Evolutionary conservation across 2,888 invertebrate species (phyloP).

Genomic region (Leptarthrus brevirostris): DNA sequence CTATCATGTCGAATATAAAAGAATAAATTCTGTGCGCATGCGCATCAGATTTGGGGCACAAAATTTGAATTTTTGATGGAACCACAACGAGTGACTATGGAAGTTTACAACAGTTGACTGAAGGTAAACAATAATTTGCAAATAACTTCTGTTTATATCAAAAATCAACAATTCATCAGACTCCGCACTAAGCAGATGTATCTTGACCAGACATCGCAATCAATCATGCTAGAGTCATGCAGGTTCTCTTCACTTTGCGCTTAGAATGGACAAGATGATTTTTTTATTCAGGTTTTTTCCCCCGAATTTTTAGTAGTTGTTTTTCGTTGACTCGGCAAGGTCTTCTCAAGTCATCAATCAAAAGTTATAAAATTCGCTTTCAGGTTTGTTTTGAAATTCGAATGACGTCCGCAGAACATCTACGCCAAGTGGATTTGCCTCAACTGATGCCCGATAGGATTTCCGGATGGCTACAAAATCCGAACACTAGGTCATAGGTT

Average conservation of each 20-base stretch:
- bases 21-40: too few relatives aligned
- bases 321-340: slow-evolving; percentile 38
- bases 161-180: neutral
- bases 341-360: slow-evolving; percentile 42
- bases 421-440: slow-evolving; percentile 1
- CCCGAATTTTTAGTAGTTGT: slow-evolving; percentile 11
- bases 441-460: neutral
- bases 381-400: slow-evolving; percentile 35
- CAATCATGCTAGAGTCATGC: slow-evolving; percentile 41
- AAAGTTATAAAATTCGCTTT: slow-evolving; percentile 42
- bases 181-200: neutral
- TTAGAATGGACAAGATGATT: slow-evolving; percentile 23
- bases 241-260: slow-evolving; percentile 41
- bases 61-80: too few relatives aligned
- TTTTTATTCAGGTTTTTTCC: neutral
- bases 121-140: slow-evolving; percentile 2
- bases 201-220: slow-evolving; percentile 32
- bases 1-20: too few relatives aligned
- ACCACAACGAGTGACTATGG: too few relatives aligned
- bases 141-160: neutral
- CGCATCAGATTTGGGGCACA: too few relatives aligned
- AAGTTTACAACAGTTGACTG: too few relatives aligned
- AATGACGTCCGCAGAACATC: slow-evolving; percentile 9
- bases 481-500: slow-evolving; percentile 22
- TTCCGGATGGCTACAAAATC: slow-evolving; percentile 32